Evolutionary conservation across 2,113 vertebrate species (phyloP).

Genomic region (Paedocypris sp.): DNA sequence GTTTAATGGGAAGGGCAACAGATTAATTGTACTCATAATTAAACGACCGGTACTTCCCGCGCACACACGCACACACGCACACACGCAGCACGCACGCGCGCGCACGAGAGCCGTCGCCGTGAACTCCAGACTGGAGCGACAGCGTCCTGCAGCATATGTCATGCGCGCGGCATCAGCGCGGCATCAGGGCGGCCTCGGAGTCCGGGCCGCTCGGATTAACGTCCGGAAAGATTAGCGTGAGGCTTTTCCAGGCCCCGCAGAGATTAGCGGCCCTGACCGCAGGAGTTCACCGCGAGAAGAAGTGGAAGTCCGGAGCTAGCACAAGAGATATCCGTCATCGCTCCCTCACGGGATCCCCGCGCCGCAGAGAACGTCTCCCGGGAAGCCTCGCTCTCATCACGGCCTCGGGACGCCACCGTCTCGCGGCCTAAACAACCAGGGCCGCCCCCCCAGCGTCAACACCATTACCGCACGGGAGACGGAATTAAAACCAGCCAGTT

Average conservation of each 20-base stretch:
- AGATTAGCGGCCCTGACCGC: no score
- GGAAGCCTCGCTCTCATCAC: slow-evolving; percentile 3
- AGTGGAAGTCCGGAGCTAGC: background rate
- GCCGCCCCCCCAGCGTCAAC: slow-evolving; percentile 21
- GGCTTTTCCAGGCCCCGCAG: background rate
- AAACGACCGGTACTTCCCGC: no score
- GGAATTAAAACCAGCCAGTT: slow-evolving; percentile 32
- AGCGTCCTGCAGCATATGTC: background rate
- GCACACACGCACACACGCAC: no score
- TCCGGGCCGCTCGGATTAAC: background rate
- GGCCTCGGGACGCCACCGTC: background rate
- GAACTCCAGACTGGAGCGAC: no score
- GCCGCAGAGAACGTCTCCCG: background rate
- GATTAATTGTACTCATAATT: no score
- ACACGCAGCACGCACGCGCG: no score
- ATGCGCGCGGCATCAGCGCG: background rate
- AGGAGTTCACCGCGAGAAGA: no score
- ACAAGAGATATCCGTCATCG: slow-evolving; percentile 1
- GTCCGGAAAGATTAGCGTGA: background rate
- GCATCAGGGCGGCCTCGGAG: no score
- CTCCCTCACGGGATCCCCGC: background rate
- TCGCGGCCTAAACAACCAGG: background rate
- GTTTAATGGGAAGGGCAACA: no score
- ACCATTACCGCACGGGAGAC: slow-evolving; percentile 24
- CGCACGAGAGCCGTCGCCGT: no score